Base-by-base conservation (phyloP, 2,888 invertebrate genomes). In the Conchocele bisecta region DNA sequence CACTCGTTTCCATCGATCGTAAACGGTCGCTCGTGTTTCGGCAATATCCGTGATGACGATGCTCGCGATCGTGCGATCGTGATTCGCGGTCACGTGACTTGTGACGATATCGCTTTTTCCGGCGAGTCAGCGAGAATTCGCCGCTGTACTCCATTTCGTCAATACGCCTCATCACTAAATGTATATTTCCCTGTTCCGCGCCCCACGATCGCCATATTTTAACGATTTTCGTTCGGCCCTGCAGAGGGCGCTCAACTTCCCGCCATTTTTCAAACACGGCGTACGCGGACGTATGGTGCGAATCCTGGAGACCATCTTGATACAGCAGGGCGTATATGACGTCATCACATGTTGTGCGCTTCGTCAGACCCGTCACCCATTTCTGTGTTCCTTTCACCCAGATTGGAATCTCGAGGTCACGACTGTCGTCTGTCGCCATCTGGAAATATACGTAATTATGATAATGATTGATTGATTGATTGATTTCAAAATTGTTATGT, bases 131-230 rank as follows among this genome's bases (percentile, higher is more conserved):
- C 11, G 79, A 79, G 65, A 81, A 83, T 57, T 81, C 83, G 3
- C 81, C 83, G 35, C 81, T 70, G 71, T 83, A 75, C 69, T 79
- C 73, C 31, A 79, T 65, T 76, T 87, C 85, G 46, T 85, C 81
- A 6, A 88, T 77, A 44, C 84, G 82, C 28, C 88, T 83, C 75
- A 91, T 83, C n/a, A 83, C 76, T 59, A 91, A 83, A 51, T 86
- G 85, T 0, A 91, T 94, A 90, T 94, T 94, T 86, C 93, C 92
- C 91, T 94, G 93, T 68, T 94, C 94, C 83, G 93, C 93, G 64
- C 95, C 96, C 96, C 96, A 96, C 28, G 95, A 95, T 71, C 94
- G 94, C 93, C 96, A 93, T 56, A 96, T 94, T 86, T 95, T 95
- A 65, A 96, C 92, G 74, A 96, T 95, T 65, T 94, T 93, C 53